Base-by-base conservation (phyloP, 2,888 invertebrate genomes). In the Teleiodes luculella region DNA sequence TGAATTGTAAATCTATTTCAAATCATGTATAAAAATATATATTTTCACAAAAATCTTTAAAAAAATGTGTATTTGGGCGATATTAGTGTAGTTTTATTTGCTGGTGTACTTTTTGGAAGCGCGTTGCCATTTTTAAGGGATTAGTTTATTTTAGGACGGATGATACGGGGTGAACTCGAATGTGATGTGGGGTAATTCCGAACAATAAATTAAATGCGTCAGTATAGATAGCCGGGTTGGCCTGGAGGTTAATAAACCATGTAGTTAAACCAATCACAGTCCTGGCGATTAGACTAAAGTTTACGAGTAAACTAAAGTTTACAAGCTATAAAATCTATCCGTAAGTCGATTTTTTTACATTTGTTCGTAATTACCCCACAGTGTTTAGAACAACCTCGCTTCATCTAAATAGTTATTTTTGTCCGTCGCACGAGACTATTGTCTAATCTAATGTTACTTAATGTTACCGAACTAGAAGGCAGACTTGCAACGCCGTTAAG, bases 1-100 rank as follows among this genome's bases (percentile, higher is more conserved):
- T 37, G 28, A 49, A 49, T n/a, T 48, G 31, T 39, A 53, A 53
- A 49, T 49, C 41, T 54, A 49, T 53, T 46, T 47, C 41, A 49
- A 54, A 54, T 47, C 53, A 47, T 47, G 47, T 53, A 30, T 14
- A 18, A 37, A 53, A 43, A 33, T 37, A 46, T 46, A 47, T 45
- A 47, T 53, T 53, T 47, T 53, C 47, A 53, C 46, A 53, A 53
- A 37, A 16, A 36, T 14, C 36, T 8, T 24, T 28, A 33, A 45
- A 36, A 24, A 45, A 35, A 20, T 43, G n/a, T 11, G 20, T 24
- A n/a, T 43, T 20, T 28, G 28, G 20, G 8, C 10, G 43, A n/a
- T 43, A 6, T 43, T 37, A 49, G 49, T 39, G 39, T 39, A 1
- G 39, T 37, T 37, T 37, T 41, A 7, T 20, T n/a, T n/a, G 20